Conservation (phyloP, 1,140 invertebrate species). For the Olivierus martensii region DNA sequence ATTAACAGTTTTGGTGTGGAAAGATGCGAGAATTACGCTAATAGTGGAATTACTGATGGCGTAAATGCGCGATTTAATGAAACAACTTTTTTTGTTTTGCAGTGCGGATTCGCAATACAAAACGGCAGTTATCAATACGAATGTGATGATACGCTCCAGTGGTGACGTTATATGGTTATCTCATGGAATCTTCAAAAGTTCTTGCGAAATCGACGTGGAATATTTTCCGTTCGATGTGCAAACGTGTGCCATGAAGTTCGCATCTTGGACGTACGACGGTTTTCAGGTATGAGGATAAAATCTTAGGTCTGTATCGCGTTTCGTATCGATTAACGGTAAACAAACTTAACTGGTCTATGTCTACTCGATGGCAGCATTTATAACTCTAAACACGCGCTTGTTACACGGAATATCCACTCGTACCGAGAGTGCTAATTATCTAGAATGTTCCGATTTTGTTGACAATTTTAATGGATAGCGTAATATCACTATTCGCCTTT, state of each 20-base stretch:
- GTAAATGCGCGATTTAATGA: too few species aligned
- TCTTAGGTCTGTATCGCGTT: neutral
- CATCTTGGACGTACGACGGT: slow-evolving; percentile 86
- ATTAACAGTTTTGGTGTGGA: too few species aligned
- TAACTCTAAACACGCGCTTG: too few species aligned
- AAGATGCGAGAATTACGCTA: too few species aligned
- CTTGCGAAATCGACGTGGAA: slow-evolving; percentile 30
- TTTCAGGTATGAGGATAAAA: slow-evolving; percentile 8
- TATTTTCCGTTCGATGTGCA: slow-evolving; percentile 44
- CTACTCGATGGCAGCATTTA: too few species aligned
- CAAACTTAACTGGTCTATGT: too few species aligned
- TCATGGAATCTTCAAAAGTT: slow-evolving; percentile 28
- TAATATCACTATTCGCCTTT: neutral
- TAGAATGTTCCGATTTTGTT: neutral
- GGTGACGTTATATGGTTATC: slow-evolving; percentile 29
- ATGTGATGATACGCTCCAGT: slow-evolving; percentile 27
- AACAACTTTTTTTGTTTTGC: slow-evolving; percentile 3
- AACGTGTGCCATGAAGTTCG: slow-evolving; percentile 83
- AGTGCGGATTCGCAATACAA: slow-evolving; percentile 31
- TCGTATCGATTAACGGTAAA: too few species aligned
- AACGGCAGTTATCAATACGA: slow-evolving; percentile 28
- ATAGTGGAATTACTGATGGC: too few species aligned
- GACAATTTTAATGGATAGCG: neutral
- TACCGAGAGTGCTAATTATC: neutral
- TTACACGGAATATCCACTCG: neutral